Evolutionary conservation across 2,888 invertebrate genomes (phyloP).

Genomic region (Campoplex nolae): DNA sequence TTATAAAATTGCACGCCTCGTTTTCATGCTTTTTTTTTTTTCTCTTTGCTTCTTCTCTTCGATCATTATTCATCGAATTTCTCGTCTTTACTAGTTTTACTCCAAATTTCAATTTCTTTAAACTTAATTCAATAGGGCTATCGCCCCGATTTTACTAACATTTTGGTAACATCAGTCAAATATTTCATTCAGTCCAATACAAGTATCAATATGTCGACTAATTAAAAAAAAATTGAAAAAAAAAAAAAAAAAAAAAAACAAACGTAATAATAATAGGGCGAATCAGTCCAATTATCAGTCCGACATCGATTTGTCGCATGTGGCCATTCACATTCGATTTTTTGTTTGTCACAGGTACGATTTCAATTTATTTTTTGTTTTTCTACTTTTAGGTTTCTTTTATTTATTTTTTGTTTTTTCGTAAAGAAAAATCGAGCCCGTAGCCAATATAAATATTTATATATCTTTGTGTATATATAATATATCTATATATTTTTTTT

Average conservation of each 20-base stretch:
- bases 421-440: conserved; percentile 69
- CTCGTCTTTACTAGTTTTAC: conserved; percentile 16
- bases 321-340: conserved; percentile 68
- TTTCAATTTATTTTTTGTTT: conserved; percentile 71
- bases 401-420: background rate
- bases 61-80: background rate
- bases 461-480: conserved; percentile 51
- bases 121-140: conserved; percentile 83
- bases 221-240: conserved; percentile 61
- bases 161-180: conserved; percentile 85
- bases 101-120: conserved; percentile 57
- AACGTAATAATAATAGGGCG: conserved; percentile 66
- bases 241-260: conserved; percentile 60
- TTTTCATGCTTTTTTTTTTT: conserved; percentile 7
- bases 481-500: conserved; percentile 49
- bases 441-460: conserved; percentile 62
- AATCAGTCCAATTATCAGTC: conserved; percentile 83
- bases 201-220: conserved; percentile 73
- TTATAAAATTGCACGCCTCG: conserved; percentile 64
- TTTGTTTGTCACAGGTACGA: conserved; percentile 67
- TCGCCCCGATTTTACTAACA: conserved; percentile 79
- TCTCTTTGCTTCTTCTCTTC: background rate
- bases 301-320: conserved; percentile 69
- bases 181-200: conserved; percentile 80
- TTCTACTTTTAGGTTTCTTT: conserved; percentile 53